Base-by-base conservation (phyloP, 1,140 invertebrate genomes). In the Pentalonia nigronervosa region DNA sequence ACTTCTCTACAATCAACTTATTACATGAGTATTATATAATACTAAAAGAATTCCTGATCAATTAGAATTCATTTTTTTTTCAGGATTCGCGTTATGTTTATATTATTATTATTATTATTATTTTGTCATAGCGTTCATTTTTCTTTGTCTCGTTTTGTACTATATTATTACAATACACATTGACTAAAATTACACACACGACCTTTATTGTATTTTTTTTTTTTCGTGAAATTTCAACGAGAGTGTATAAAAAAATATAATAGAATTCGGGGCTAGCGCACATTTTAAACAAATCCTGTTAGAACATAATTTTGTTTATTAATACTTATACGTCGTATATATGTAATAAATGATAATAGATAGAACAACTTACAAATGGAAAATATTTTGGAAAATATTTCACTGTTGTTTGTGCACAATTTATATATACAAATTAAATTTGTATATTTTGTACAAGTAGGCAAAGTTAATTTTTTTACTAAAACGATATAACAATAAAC, bases 181-280 rank as follows among this genome's bases (percentile, higher is more conserved):
- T 53, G 87, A 53, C 87, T 48, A 36, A 47, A 89, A 89, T 53
- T 36, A 89, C 48, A 88, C n/a, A 53, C 87, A 88, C 17, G 30
- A 2, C 9, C 48, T 53, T 89, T 89, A 23, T n/a, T 89, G 53
- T 7, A 20, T 34, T 47, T 88, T 88, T 89, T 36, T 88, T 53
- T 53, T 87, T 48, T 34, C 17, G 23, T 87, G 47, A 34, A 89
- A 53, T 53, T 25, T 7, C 48, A 34, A 53, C 20, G n/a, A 36
- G 47, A 34, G n/a, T 89, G 48, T 89, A 53, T 89, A 36, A 53
- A 88, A 41, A 89, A 89, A 48, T 89, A 89, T 48, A 89, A 89
- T 89, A 53, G 47, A 53, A 30, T 89, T 89, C 48, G n/a, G 87
- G 23, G 53, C 7, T 36, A 89, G 53, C 50, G 36, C 17, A 53